Evolutionary conservation across 1,140 invertebrate species (phyloP), one percentile per base, ranked within the genome.

Genomic region (Charaxes varanes): DNA sequence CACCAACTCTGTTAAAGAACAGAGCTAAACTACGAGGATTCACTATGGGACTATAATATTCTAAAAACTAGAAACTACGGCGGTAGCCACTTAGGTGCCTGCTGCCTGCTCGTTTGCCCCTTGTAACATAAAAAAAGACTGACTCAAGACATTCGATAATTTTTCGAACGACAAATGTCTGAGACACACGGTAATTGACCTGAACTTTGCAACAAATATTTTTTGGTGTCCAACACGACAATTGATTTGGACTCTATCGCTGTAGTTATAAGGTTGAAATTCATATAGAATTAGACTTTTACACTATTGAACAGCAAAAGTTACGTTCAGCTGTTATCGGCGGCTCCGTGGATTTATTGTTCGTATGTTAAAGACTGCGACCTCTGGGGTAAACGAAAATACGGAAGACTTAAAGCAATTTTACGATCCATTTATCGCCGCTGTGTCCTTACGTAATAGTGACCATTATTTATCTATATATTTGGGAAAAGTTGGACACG

Each of bases 311-410:
- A 42, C 40, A 43, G 34, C 21, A 34, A 43, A 37, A 41, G 38
- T 37, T 43, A 42, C 36, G 30, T 43, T 37, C 16, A 34, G 21
- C 40, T 49, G 46, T 49, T 49, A 49, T 49, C 46, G 46, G 40
- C 40, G 33, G 23, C 28, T 37, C 24, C 19, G 7, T 18, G 27
- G 21, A 45, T 45, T 45, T 45, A 45, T 45, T 35, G 42, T 45
- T 16, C 34, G 27, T 33, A 48, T 48, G 45, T 48, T 48, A 42
- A 48, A 42, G 38, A 42, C 38, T 42, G 24, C 33, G 45, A 42
- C 38, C 33, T 42, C 38, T 36, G 26, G 35, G 38, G 38, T 36
- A 42, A 45, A 36, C 45, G 45, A 36, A 36, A 48, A 48, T 35
- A 30, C 32, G 33, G 32, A 43, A 31, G 45, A 42, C 28, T 18